Evolutionary conservation across 2,797 vertebrate genomes (phyloP), one percentile per base, ranked within the genome.

Genomic region (Parotocinclus haroldoi): DNA sequence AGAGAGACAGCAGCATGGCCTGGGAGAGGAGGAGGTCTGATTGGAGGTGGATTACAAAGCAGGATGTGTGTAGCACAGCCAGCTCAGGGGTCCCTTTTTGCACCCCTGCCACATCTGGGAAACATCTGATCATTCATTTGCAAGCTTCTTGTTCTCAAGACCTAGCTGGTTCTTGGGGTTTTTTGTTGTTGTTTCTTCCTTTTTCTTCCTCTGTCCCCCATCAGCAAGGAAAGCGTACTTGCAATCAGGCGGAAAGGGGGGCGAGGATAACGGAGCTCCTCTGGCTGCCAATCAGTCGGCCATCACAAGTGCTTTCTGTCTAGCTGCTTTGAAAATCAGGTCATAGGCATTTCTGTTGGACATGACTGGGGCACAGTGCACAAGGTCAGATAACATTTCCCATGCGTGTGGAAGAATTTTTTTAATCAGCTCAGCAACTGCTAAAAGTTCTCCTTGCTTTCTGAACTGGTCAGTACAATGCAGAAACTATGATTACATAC

Each of bases 101-200:
- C 45, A 53, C 68, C 76, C 51, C 19, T 17, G 69, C 39, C 75
- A 80, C 59, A 84, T 84, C 87, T 88, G 85, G 76, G 59, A 65
- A 77, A 82, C 73, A 77, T 81, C 81, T 79, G 78, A 75, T 85
- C 10, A 62, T 71, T 85, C 83, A 71, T 86, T 86, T 78, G 61
- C 49, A 76, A 36, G 51, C 75, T 74, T 57, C 69, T 78, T 63
- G 83, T 71, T 71, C 42, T 73, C 65, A 63, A 75, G 69, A 75
- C 54, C 71, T 51, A 59, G 57, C 52, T 63, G 50, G 42, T 53
- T 69, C 58, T 58, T 75, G 72, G 27, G 18, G 58, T 58, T 27
- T 37, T 9, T 51, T 63, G 36, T 50, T 18, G 37, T 49, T n/a
- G 0, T 37, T 10, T 42, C 10, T 36, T 37, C 45, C 58, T 71